Conservation (phyloP, 92 coral and sea anemone species). For the Heteractis magnifica region DNA sequence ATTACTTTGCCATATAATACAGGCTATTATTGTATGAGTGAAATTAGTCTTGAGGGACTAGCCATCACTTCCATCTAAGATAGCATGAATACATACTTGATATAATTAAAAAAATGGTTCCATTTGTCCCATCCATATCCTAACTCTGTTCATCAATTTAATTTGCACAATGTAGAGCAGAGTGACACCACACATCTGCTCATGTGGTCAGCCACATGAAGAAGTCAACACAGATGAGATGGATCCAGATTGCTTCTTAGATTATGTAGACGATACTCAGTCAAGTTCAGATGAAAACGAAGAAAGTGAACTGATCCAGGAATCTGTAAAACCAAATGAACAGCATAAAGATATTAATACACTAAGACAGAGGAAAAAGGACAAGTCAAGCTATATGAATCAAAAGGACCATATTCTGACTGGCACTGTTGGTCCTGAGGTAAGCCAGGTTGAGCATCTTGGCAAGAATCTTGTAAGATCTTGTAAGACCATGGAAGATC, state of each 20-base stretch:
- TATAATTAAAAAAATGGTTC: too few relatives aligned
- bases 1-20: too few relatives aligned
- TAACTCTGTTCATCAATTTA: not conserved
- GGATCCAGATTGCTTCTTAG: conserved; percentile 36
- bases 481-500: too few relatives aligned
- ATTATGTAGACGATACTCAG: conserved; percentile 41
- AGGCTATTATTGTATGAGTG: too few relatives aligned
- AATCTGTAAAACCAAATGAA: conserved; percentile 5
- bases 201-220: conserved; percentile 29
- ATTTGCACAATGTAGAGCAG: conserved; percentile 3
- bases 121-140: too few relatives aligned
- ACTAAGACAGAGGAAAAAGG: conserved; percentile 28
- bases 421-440: not conserved
- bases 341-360: conserved; percentile 13
- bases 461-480: too few relatives aligned
- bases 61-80: too few relatives aligned
- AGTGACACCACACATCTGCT: conserved; percentile 1
- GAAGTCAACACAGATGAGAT: conserved; percentile 35
- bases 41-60: too few relatives aligned
- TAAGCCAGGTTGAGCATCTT: not conserved
- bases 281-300: conserved; percentile 44
- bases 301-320: conserved; percentile 17
- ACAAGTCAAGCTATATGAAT: not conserved
- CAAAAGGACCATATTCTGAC: not conserved
- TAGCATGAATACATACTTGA: too few relatives aligned